phyloP scores from a whole-genome alignment of 2,113 vertebrate genomes.

The Tragelaphus scriptus region DNA sequence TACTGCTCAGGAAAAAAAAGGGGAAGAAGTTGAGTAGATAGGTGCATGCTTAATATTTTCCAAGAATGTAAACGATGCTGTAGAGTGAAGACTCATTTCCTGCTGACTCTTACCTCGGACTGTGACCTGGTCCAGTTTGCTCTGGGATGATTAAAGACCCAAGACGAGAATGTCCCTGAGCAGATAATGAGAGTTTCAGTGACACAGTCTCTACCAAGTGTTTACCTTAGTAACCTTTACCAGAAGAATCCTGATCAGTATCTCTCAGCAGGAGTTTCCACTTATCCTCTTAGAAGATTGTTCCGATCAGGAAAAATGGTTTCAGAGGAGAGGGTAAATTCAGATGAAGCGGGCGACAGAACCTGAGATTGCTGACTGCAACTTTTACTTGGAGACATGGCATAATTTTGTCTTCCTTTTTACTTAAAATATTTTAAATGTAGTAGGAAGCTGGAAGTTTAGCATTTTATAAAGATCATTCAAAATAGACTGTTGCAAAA shows the following conservation, averaged over 20 bases:
- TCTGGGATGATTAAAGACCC: background rate
- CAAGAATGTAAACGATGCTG: background rate
- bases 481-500: slow-evolving; percentile 7
- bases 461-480: slow-evolving; percentile 39
- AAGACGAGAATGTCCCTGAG: background rate
- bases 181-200: background rate
- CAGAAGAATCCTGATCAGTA: background rate
- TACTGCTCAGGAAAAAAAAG: background rate
- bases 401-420: slow-evolving; percentile 21
- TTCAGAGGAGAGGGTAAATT: background rate
- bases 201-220: background rate
- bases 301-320: background rate
- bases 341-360: background rate
- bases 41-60: background rate
- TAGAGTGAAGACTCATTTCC: background rate
- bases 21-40: background rate
- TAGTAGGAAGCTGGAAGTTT: background rate
- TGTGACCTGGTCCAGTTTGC: background rate
- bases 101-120: background rate
- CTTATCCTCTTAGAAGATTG: slow-evolving; percentile 34
- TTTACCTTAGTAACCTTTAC: slow-evolving; percentile 10
- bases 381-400: background rate
- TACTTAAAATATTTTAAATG: slow-evolving; percentile 15
- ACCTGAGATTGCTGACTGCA: background rate
- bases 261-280: background rate